Evolutionary conservation across 2,113 vertebrate species (phyloP).

Genomic region (Petaurus breviceps): DNA sequence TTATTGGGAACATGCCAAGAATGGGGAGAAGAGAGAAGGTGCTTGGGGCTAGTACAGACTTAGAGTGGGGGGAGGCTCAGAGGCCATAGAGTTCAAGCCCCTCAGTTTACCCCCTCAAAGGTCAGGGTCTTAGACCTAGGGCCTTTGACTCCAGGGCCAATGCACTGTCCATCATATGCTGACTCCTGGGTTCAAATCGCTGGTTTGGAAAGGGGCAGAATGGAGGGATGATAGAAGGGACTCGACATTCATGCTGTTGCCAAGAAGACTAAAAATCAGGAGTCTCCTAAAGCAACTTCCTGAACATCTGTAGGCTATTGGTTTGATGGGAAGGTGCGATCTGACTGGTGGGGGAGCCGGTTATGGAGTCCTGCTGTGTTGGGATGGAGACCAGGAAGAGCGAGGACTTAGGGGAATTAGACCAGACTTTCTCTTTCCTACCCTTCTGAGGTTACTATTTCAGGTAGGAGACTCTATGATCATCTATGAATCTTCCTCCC

Average conservation of each 20-base stretch:
- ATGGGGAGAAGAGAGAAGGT: neutral
- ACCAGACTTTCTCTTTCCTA: too few species aligned
- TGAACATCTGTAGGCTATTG: neutral
- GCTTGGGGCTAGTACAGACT: neutral
- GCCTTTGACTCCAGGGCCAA: neutral
- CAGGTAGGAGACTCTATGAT: too few species aligned
- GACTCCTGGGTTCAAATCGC: neutral
- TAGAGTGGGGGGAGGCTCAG: neutral
- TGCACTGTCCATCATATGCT: neutral
- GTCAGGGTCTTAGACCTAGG: neutral
- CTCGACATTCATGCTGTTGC: neutral
- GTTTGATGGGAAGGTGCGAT: neutral
- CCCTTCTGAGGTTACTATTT: too few species aligned
- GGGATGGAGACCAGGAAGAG: too few species aligned
- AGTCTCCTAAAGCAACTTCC: neutral
- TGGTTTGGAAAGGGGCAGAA: neutral
- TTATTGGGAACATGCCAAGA: neutral
- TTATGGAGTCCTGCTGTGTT: too few species aligned
- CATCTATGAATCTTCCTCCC: too few species aligned
- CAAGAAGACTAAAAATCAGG: neutral
- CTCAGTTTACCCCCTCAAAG: neutral
- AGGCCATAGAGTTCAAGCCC: neutral
- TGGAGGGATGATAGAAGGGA: neutral
- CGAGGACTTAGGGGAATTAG: too few species aligned
- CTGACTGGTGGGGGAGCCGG: too few species aligned